A percentile compares a stretch with the other conserved stretches of the same genome.
Evolutionary conservation across 2,888 invertebrate genomes (phyloP).

Genomic region (Germaria angustata): DNA sequence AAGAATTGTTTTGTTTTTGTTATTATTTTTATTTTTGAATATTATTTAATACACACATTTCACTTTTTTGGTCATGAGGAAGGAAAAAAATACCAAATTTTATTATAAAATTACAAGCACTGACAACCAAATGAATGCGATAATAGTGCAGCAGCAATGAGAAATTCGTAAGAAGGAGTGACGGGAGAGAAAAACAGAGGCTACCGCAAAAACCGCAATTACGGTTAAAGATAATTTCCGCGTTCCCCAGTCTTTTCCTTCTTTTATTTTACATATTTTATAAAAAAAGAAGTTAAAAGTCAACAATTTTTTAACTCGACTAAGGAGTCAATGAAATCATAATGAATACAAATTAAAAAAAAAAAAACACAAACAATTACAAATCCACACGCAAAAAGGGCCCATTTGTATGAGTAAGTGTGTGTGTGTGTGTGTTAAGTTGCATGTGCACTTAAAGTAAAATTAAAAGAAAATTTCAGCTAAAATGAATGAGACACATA

Average conservation of each 20-base stretch:
- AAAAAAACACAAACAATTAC: conserved; percentile 29
- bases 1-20: neutral
- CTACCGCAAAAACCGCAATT: conserved; percentile 61
- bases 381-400: conserved; percentile 7
- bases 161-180: neutral
- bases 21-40: no score
- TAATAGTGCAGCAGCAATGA: conserved; percentile 40
- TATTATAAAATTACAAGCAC: neutral
- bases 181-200: conserved; percentile 2
- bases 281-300: conserved; percentile 43
- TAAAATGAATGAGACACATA: conserved; percentile 46
- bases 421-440: conserved; percentile 12
- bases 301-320: conserved; percentile 43
- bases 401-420: neutral
- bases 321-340: conserved; percentile 66
- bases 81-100: neutral
- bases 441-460: conserved; percentile 15
- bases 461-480: conserved; percentile 31
- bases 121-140: conserved; percentile 21
- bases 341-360: conserved; percentile 47
- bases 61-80: conserved; percentile 47
- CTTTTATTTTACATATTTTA: neutral
- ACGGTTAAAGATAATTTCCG: conserved; percentile 65
- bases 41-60: conserved; percentile 26
- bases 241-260: conserved; percentile 32